phyloP scores from a whole-genome alignment of 2,888 invertebrate genomes.

The Bruchidius siliquastri region DNA sequence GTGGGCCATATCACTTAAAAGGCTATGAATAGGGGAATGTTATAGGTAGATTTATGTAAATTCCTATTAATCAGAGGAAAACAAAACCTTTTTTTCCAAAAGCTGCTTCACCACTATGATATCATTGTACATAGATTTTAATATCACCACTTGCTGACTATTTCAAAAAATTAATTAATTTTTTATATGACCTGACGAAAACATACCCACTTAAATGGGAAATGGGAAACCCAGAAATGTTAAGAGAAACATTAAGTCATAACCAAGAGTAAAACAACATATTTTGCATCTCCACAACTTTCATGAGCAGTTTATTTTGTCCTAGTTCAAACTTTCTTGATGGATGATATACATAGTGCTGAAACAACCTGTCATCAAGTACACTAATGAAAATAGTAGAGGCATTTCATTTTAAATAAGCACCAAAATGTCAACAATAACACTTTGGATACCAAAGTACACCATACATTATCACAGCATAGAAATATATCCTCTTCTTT shows the following conservation, averaged over 20 bases:
- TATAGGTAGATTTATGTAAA: not conserved
- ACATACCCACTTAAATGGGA: too few species aligned
- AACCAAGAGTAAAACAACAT: too few species aligned
- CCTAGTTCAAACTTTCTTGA: not conserved
- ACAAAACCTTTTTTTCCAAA: not conserved
- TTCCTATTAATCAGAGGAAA: not conserved
- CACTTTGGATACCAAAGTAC: not conserved
- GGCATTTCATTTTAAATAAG: not conserved
- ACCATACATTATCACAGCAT: not conserved
- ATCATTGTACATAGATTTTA: not conserved
- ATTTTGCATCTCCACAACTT: too few species aligned
- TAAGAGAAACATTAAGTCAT: too few species aligned
- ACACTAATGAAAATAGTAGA: not conserved
- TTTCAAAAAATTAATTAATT: too few species aligned
- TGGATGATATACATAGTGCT: not conserved
- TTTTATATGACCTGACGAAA: too few species aligned
- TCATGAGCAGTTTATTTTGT: too few species aligned
- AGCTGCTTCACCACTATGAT: not conserved
- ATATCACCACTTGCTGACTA: not conserved
- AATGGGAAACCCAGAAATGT: too few species aligned
- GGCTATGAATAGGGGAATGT: not conserved
- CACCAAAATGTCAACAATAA: not conserved
- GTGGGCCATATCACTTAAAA: not conserved
- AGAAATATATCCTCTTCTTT: not conserved
- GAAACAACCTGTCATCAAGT: not conserved